Base-by-base conservation (phyloP, 2,888 invertebrate species). In the Therioaphis trifolii region DNA sequence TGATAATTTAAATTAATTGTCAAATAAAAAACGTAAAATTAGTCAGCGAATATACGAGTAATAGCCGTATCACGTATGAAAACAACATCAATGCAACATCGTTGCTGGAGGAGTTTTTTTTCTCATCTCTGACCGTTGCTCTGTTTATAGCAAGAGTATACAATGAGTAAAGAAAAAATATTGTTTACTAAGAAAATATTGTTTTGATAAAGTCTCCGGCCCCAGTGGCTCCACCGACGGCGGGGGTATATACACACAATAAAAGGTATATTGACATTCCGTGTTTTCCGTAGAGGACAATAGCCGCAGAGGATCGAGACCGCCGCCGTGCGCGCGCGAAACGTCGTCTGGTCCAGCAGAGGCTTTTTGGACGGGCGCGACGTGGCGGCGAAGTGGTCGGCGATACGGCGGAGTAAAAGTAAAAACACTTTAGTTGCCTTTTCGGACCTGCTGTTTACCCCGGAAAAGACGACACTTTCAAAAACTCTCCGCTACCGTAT, bases 191-290 rank as follows among this genome's bases (percentile, higher is more conserved):
- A 79, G 79, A 79, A 79, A 79, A 79, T 79, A 79, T 79, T 79
- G 58, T 79, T 79, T 69, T 21, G 69, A 79, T 58, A 55, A 71
- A 69, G 69, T 79, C 69, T 58, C 43, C 69, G 40, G n/a, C 43
- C 40, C 40, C 35, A n/a, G 63, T 24, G 49, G 46, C 29, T 49
- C 46, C 29, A 14, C 7, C 61, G 11, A 5, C 40, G 40, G 40
- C 15, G 58, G 18, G 35, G 35, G 24, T 24, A 14, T 24, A 15
- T 55, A 58, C 49, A 61, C 46, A 80, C 72, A 80, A 80, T 80
- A 80, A 80, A 80, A 80, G 80, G 80, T 80, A 80, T 80, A 80
- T 80, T 80, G 80, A 80, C 80, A 80, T 80, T 80, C 72, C 80
- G 80, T 80, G 80, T 80, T 80, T 80, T 80, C 58, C 72, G 61